Percentiles rank a stretch among this genome's conserved stretches.
Conservation (phyloP, 2,888 invertebrate species). For the Hybos culiciformis region DNA sequence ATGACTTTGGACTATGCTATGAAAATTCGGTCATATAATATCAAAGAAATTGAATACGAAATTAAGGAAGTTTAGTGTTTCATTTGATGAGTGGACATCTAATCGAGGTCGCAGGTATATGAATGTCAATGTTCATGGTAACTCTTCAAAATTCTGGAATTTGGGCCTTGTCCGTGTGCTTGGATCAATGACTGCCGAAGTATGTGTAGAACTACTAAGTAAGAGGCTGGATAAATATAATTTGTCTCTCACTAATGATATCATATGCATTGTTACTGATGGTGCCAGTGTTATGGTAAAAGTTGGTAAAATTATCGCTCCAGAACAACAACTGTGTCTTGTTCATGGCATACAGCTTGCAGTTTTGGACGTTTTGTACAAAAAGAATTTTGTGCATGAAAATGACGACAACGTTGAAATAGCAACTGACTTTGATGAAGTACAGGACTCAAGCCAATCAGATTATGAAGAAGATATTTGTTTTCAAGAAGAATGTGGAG, state of each 20-base stretch:
- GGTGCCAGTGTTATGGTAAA: constrained; percentile 1
- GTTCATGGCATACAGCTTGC: constrained; percentile 2
- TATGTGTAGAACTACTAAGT: constrained; percentile 1
- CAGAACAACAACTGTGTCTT: constrained; percentile 2
- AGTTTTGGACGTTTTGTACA: constrained; percentile 3
- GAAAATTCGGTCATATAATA: constrained; percentile 1
- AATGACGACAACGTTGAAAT: neutral
- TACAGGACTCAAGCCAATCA: neutral
- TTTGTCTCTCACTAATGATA: constrained; percentile 1
- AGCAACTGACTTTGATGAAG: neutral
- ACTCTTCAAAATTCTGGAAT: constrained; percentile 1
- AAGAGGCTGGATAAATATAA: constrained; percentile 1
- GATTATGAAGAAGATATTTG: constrained; percentile 1
- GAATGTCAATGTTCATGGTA: constrained; percentile 6
- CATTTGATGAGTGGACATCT: constrained; percentile 7
- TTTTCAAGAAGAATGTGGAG: constrained; percentile 2
- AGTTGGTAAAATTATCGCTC: constrained; percentile 4
- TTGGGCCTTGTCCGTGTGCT: constrained; percentile 1
- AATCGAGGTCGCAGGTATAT: constrained; percentile 3
- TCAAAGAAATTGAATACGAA: neutral
- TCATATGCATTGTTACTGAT: neutral
- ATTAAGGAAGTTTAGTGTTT: constrained; percentile 1
- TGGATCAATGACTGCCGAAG: constrained; percentile 4
- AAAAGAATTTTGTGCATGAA: constrained; percentile 1
- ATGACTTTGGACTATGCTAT: neutral